These are phyloP conservation scores for Heliconius erato DNA, from an alignment of 2,888 invertebrate species.

Conservation along the genomic window DNA sequence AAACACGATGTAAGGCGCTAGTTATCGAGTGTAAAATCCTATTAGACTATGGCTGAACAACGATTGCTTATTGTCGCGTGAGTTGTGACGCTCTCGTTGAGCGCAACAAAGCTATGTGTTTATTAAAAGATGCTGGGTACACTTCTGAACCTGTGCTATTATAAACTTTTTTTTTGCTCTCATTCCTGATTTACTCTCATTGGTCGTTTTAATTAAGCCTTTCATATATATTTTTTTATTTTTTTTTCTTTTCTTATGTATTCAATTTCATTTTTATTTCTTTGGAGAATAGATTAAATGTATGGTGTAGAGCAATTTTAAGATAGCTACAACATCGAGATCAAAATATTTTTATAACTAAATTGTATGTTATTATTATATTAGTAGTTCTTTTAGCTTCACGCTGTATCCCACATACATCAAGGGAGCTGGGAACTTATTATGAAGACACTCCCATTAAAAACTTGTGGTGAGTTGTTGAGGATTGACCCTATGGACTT, in stretches of 20 bases:
- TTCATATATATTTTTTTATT: neutral
- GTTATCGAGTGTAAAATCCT: conserved; percentile 39
- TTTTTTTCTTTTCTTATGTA: neutral
- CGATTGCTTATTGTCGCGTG: conserved; percentile 34
- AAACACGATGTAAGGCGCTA: conserved; percentile 13
- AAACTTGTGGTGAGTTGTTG: too few species aligned
- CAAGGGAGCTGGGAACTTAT: too few species aligned
- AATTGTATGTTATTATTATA: too few species aligned
- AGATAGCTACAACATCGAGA: too few species aligned
- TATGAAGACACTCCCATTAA: too few species aligned
- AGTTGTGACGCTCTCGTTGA: conserved; percentile 28
- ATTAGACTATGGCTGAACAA: conserved; percentile 31
- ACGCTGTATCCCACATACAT: too few species aligned
- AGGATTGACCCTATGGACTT: too few species aligned
- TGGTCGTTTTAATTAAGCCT: conserved; percentile 16
- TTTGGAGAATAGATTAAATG: neutral
- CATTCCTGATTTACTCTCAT: neutral
- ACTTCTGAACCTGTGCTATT: conserved; percentile 5
- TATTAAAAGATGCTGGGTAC: conserved; percentile 16
- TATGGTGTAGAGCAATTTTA: neutral
- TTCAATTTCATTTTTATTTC: neutral
- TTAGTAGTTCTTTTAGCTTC: too few species aligned
- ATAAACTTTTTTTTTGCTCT: neutral
- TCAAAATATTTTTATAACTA: too few species aligned
- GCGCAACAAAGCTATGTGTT: conserved; percentile 28